These are phyloP conservation scores for Caenorhabditis becei DNA, from an alignment of 2,888 invertebrate genomes.

Conservation along the genomic window DNA sequence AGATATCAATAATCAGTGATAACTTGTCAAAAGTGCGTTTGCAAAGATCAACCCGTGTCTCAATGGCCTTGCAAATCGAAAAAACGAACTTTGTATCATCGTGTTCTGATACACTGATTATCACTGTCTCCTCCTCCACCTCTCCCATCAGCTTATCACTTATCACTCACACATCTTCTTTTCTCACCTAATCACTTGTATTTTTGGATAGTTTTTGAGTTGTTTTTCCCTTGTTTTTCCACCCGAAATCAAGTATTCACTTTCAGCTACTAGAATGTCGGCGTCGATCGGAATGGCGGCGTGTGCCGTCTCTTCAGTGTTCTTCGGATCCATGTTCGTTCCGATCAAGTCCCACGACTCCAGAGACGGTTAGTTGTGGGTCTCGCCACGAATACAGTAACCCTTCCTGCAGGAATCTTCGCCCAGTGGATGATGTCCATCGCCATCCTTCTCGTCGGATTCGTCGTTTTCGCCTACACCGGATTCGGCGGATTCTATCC, in stretches of 20 bases:
- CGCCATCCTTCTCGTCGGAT: constrained; percentile 82
- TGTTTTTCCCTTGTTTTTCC: background rate
- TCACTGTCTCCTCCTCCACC: background rate
- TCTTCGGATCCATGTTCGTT: constrained; percentile 84
- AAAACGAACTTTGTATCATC: background rate
- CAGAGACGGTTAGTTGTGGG: constrained; percentile 82
- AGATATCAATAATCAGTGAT: too few species aligned
- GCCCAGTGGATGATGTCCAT: constrained; percentile 83
- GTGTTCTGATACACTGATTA: background rate
- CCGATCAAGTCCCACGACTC: constrained; percentile 83
- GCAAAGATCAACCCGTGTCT: constrained; percentile 1
- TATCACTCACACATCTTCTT: background rate
- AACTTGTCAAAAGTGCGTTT: too few species aligned
- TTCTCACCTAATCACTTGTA: background rate
- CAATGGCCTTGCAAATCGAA: background rate
- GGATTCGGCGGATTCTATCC: constrained; percentile 83
- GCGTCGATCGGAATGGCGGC: constrained; percentile 82
- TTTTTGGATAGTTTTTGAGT: too few species aligned
- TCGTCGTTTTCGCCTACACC: constrained; percentile 81
- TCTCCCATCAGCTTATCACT: background rate
- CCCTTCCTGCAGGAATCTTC: constrained; percentile 82
- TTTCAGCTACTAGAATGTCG: constrained; percentile 41
- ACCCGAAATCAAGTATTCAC: background rate
- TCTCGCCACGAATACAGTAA: too few species aligned
- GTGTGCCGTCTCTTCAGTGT: constrained; percentile 82